phyloP scores from a whole-genome alignment of 2,797 vertebrate genomes.

The Diplodus puntazzo region DNA sequence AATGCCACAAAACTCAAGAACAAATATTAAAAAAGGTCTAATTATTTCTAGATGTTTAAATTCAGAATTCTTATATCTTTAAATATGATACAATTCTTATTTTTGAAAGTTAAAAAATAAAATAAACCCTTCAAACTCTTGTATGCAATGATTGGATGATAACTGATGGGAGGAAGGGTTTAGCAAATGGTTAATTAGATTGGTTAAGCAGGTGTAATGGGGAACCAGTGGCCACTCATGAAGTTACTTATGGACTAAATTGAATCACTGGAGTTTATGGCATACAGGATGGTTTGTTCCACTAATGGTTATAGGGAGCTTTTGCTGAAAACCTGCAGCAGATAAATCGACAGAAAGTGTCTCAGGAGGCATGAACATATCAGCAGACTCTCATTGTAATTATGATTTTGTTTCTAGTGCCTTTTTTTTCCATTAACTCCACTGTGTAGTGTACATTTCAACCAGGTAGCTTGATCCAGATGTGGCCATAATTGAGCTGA shows the following conservation, averaged over 20 bases:
- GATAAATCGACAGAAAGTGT: background rate
- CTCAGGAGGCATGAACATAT: slow-evolving; percentile 6
- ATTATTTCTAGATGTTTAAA: too few relatives aligned
- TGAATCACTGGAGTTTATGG: slow-evolving; percentile 28
- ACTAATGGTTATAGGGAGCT: slow-evolving; percentile 12
- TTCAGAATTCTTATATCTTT: too few relatives aligned
- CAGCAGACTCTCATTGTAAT: background rate
- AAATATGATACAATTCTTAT: too few relatives aligned
- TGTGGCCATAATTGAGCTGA: slow-evolving; percentile 41
- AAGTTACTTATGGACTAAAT: slow-evolving; percentile 5
- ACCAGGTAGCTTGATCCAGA: slow-evolving; percentile 53
- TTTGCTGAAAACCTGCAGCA: slow-evolving; percentile 23
- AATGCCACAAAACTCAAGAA: too few relatives aligned
- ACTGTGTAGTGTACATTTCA: background rate
- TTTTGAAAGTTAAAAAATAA: background rate
- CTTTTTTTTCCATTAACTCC: background rate
- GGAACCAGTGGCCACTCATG: background rate
- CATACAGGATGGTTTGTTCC: background rate
- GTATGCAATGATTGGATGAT: slow-evolving; percentile 6
- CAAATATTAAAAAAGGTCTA: too few relatives aligned
- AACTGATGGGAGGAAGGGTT: background rate
- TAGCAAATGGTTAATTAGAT: slow-evolving; percentile 1
- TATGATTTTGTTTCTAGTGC: background rate
- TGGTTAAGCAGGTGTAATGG: slow-evolving; percentile 13
- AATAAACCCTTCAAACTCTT: background rate